These are phyloP conservation scores for Apteryx mantelli DNA, from an alignment of 2,113 vertebrate species.

Conservation along the genomic window DNA sequence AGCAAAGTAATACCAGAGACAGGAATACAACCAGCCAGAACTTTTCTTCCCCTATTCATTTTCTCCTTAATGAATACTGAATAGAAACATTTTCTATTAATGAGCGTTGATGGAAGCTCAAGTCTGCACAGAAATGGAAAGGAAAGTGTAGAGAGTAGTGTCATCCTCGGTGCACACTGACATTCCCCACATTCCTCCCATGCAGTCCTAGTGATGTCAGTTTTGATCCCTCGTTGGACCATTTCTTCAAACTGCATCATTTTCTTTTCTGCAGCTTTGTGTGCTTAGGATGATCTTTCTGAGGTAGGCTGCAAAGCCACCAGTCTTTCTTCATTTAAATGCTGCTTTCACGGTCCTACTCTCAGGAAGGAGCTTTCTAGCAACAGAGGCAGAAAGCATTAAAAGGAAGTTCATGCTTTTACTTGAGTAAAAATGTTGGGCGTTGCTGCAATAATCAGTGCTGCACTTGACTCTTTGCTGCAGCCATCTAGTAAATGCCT, in stretches of 20 bases:
- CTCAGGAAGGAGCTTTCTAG: background rate
- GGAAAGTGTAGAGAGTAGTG: background rate
- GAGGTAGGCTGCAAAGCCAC: background rate
- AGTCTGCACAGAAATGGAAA: background rate
- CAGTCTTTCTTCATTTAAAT: background rate
- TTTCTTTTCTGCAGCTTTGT: background rate
- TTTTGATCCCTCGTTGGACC: background rate
- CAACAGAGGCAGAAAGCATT: background rate
- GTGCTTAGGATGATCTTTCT: background rate
- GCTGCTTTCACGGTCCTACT: background rate
- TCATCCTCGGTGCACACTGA: background rate
- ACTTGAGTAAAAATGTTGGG: background rate
- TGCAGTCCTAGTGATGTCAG: background rate
- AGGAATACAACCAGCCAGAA: background rate
- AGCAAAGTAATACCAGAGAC: background rate
- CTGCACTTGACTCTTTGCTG: background rate
- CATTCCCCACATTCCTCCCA: background rate
- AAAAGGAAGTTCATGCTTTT: background rate
- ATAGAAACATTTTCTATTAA: slow-evolving; percentile 15
- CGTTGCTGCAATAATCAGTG: background rate
- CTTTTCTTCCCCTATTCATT: background rate
- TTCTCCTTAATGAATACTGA: slow-evolving; percentile 4
- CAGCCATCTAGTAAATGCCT: background rate
- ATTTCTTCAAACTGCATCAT: background rate
- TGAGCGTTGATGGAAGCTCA: background rate